Evolutionary conservation across 2,888 invertebrate genomes (phyloP), one percentile per base, ranked within the genome.

Genomic region (Rhagium mordax): DNA sequence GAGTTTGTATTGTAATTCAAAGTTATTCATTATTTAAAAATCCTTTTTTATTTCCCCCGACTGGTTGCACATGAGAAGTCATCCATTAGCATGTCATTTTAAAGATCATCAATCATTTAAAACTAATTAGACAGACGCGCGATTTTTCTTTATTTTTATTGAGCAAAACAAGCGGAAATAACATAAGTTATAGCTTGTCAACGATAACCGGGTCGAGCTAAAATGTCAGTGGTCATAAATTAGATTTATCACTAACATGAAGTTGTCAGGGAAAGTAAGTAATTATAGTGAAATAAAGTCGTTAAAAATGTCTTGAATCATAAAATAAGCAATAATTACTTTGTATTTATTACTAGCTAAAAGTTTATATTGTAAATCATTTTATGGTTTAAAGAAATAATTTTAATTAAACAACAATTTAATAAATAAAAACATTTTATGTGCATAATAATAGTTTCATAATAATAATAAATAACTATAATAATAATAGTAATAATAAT

Each of bases 221-320:
- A 83, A 85, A 83, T 85, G 85, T 85, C 85, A 85, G 78, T 77
- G 75, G 74, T 78, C 80, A 82, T 86, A 85, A 86, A 85, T 86
- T 84, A 83, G 80, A 80, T 84, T 85, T 85, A 83, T 83, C 82
- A 81, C 73, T 77, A 76, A 78, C 71, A 79, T 75, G 77, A 75
- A 78, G 76, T 77, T 81, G 80, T 82, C 81, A 81, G 82, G 78
- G 79, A 81, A 83, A 84, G 81, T 81, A 78, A 78, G 79, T 82
- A 82, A 83, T 83, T 83, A 82, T 79, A 78, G 74, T 72, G 81
- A 79, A 81, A 80, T 79, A 77, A 78, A 81, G 78, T 77, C 78
- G 77, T 81, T 81, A 81, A 81, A 79, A 81, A 77, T 78, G 76
- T 78, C 79, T 76, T 73, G 71, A 76, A 75, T 81, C 74, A 74